phyloP scores from a whole-genome alignment of 2,888 invertebrate species.

The Cephus runcator region DNA sequence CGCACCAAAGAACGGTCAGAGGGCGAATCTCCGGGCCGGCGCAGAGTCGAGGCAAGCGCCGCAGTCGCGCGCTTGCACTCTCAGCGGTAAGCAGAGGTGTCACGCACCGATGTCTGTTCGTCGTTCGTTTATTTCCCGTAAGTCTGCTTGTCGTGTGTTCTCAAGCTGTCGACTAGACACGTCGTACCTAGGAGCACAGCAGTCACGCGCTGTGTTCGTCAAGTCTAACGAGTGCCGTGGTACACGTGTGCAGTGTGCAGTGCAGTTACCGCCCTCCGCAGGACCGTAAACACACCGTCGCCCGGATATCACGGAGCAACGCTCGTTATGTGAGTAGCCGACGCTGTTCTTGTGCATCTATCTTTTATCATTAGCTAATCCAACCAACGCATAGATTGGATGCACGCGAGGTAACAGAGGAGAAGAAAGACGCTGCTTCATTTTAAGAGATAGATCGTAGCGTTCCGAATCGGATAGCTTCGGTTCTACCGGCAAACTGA shows the following conservation, averaged over 20 bases:
- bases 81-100: conserved; percentile 53
- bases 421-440: neutral
- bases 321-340: conserved; percentile 49
- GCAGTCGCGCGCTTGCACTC: conserved; percentile 62
- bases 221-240: neutral
- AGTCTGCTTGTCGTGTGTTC: conserved; percentile 12
- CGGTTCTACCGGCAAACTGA: neutral
- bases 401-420: neutral
- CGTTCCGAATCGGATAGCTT: neutral
- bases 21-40: conserved; percentile 46
- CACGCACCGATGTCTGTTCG: conserved; percentile 20
- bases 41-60: conserved; percentile 47
- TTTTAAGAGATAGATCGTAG: neutral
- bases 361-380: neutral
- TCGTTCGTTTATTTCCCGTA: conserved; percentile 30
- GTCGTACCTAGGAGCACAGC: neutral
- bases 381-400: neutral
- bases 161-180: conserved; percentile 4
- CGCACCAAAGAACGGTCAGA: conserved; percentile 34
- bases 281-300: conserved; percentile 17
- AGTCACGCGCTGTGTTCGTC: neutral
- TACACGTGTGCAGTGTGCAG: conserved; percentile 10
- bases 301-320: conserved; percentile 41
- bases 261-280: conserved; percentile 16
- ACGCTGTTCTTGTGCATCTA: neutral